Base-by-base conservation (phyloP, 2,113 vertebrate genomes). In the Heteronetta atricapilla region DNA sequence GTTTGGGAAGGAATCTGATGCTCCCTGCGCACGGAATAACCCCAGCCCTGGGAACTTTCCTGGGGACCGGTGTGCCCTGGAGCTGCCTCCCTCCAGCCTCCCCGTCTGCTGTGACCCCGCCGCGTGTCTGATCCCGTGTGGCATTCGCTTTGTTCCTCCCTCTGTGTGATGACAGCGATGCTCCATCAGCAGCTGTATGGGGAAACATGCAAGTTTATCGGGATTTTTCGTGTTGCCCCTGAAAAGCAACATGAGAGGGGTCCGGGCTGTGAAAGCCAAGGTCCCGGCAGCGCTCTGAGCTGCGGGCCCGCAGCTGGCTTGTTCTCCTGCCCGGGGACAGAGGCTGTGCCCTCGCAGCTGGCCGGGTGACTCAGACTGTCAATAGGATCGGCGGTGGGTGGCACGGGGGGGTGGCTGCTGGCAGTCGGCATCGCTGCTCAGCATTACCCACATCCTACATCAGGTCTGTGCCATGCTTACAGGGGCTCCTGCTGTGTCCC, bases 311-410 rank as follows among this genome's bases (percentile, higher is more conserved):
- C 22, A 17, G 21, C 6, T 2, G 44, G 3, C 48, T 62, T 18
- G 44, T 66, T 25, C 42, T 59, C 60, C 64, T 28, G 33, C 42
- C 59, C 22, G 9, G 64, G 59, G 36, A 34, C 2, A 2, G 55
- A 25, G 55, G 21, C 77, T 31, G 75, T 62, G 78, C n/a, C 79
- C 64, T 63, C 1, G 1, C 46, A 8, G 19, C 63, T 56, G 72
- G 8, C 79, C 5, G 80, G 42, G 66, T n/a, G 82, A 48, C 63
- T 93, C 56, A 10, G 3, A 0, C 8, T 28, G 1, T 83, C 34
- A 2, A 1, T 6, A 6, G 81, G 29, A 48, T 48, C 0, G 2
- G 87, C 0, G 2, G 9, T 0, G 13, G 77, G 3, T 81, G 93
- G 29, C 52, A 36, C 7, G 2, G 33, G 26, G 26, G 53, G 68